Evolutionary conservation across 1,140 invertebrate species (phyloP).

Genomic region (Musca domestica): DNA sequence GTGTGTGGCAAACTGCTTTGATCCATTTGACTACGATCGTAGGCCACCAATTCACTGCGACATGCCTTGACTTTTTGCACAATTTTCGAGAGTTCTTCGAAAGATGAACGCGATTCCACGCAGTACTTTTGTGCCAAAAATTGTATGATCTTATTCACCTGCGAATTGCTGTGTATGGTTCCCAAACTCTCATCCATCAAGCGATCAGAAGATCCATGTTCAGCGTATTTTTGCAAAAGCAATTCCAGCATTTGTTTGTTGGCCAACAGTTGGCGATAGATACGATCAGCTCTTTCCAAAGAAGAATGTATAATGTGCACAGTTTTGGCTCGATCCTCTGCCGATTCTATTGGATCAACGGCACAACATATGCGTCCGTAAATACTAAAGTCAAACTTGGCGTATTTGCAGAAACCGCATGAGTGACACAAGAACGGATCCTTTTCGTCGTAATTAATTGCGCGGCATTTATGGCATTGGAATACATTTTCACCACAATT

Average conservation of each 20-base stretch:
- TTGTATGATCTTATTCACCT: slow-evolving; percentile 83
- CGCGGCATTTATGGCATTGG: slow-evolving; percentile 96
- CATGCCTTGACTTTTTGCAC: slow-evolving; percentile 89
- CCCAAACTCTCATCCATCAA: slow-evolving; percentile 55
- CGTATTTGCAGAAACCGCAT: slow-evolving; percentile 99
- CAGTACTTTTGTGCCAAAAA: slow-evolving; percentile 90
- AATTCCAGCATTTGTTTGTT: slow-evolving; percentile 86
- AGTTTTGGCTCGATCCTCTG: slow-evolving; percentile 95
- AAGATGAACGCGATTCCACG: slow-evolving; percentile 89
- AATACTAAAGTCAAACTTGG: slow-evolving; percentile 96
- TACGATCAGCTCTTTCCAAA: slow-evolving; percentile 90
- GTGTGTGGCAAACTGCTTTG: slow-evolving; percentile 42
- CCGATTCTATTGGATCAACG: slow-evolving; percentile 94
- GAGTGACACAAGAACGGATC: slow-evolving; percentile 98
- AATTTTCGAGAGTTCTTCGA: slow-evolving; percentile 94
- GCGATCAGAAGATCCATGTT: slow-evolving; percentile 50
- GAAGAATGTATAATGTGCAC: slow-evolving; percentile 85
- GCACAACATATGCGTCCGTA: slow-evolving; percentile 89
- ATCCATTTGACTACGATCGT: slow-evolving; percentile 79
- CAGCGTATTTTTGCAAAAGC: slow-evolving; percentile 51
- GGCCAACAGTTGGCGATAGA: slow-evolving; percentile 85
- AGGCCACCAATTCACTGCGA: slow-evolving; percentile 85
- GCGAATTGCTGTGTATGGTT: slow-evolving; percentile 57
- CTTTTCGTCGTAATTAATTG: slow-evolving; percentile 99
- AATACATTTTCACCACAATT: slow-evolving; percentile 99